A percentile compares a stretch with the other conserved stretches of the same genome.
Evolutionary conservation across 2,113 vertebrate genomes (phyloP).

Genomic region (Brachypodius melanocephalos): DNA sequence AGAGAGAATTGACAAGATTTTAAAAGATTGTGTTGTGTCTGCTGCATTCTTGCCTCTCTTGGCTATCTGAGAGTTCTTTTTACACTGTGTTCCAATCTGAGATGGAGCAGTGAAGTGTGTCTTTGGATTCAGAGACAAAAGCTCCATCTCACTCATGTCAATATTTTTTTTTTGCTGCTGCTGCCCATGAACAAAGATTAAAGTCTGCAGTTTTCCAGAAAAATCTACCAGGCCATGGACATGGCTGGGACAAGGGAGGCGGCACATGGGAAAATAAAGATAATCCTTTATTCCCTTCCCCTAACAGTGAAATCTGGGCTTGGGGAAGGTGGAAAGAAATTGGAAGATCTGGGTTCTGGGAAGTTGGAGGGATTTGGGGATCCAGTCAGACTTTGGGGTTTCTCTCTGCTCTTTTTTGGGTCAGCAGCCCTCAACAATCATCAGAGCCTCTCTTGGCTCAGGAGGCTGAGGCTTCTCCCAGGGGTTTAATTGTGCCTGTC

Average conservation of each 20-base stretch:
- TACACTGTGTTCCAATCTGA: not conserved
- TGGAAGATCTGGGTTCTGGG: not conserved
- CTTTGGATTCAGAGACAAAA: not conserved
- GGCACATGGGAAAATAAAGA: not conserved
- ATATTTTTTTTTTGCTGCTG: not conserved
- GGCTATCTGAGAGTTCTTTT: not conserved
- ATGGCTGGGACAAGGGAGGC: not conserved
- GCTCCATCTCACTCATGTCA: not conserved
- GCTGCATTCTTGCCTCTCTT: constrained; percentile 29
- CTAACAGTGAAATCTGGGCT: not conserved
- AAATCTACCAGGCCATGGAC: not conserved
- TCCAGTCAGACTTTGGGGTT: not conserved
- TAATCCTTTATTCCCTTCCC: not conserved
- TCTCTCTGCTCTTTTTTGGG: not conserved
- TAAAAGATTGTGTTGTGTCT: not conserved
- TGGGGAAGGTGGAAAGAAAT: too few species aligned
- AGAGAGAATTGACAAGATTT: not conserved
- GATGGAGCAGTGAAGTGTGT: not conserved
- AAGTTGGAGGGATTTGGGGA: not conserved
- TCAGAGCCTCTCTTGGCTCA: accelerated
- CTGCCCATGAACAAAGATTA: not conserved
- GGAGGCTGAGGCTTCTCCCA: accelerated
- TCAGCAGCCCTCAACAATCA: accelerated
- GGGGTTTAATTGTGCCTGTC: not conserved
- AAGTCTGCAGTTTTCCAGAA: not conserved